Evolutionary conservation across 92 coral and sea anemone genomes (phyloP).

Genomic region (Parazoanthus atlanticus): DNA sequence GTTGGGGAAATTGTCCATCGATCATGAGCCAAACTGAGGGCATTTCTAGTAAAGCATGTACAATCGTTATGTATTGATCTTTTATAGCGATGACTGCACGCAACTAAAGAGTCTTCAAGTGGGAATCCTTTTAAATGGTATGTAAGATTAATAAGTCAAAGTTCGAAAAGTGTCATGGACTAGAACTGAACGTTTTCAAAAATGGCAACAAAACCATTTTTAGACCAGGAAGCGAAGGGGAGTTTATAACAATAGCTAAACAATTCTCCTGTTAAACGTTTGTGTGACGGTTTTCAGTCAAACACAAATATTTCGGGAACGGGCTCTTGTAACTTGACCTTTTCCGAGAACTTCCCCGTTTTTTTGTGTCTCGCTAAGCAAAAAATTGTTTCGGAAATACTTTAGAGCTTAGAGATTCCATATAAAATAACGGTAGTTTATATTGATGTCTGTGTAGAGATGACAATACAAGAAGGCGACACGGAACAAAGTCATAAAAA

Average conservation of each 20-base stretch:
- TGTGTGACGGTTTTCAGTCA: not conserved
- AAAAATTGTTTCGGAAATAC: not conserved
- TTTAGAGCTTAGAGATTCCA: not conserved
- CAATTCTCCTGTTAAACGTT: not conserved
- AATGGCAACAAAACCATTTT: too few relatives aligned
- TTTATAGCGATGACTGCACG: not conserved
- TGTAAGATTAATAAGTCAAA: not conserved
- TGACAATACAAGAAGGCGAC: not conserved
- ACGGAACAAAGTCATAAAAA: conserved; percentile 3
- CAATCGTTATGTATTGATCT: not conserved
- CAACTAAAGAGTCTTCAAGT: too few relatives aligned
- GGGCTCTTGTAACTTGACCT: not conserved
- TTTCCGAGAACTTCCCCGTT: not conserved
- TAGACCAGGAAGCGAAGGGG: not conserved
- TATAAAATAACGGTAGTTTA: not conserved
- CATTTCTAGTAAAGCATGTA: not conserved
- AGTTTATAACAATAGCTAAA: not conserved
- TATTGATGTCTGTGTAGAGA: not conserved
- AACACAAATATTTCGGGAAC: too few relatives aligned
- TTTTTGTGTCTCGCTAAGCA: not conserved
- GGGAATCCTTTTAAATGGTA: not conserved
- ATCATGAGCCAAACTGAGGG: not conserved
- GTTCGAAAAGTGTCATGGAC: not conserved
- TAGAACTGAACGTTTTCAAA: too few relatives aligned
- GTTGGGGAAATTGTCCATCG: not conserved